These are phyloP conservation scores for Calyptommatus sinebrachiatus DNA, from an alignment of 2,113 vertebrate species.

Conservation along the genomic window DNA sequence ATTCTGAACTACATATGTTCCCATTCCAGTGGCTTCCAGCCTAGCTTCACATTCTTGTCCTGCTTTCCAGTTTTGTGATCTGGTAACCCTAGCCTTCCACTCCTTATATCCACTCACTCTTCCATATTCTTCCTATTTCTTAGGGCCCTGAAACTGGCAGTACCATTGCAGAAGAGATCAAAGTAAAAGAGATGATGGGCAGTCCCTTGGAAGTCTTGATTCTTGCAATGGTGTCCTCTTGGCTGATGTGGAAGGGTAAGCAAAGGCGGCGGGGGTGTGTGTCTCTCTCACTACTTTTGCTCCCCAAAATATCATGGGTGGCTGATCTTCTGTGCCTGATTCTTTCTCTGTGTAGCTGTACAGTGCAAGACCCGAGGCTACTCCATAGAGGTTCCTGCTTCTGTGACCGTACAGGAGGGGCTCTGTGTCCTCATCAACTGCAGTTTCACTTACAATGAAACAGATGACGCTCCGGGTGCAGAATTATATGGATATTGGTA, in stretches of 20 bases:
- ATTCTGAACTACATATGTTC: no score
- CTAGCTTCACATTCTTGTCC: neutral
- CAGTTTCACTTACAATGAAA: neutral
- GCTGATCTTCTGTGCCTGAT: neutral
- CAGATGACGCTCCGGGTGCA: accelerated
- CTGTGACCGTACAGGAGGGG: neutral
- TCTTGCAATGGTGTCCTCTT: neutral
- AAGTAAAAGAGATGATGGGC: neutral
- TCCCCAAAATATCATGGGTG: neutral
- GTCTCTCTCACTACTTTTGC: neutral
- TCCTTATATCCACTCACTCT: neutral
- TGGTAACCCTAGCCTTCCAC: no score
- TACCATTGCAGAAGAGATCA: neutral
- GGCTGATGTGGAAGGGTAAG: neutral
- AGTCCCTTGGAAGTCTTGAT: neutral
- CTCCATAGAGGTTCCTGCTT: accelerated
- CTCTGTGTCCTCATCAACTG: neutral
- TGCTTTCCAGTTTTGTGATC: neutral
- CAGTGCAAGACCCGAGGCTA: accelerated
- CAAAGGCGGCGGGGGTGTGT: neutral
- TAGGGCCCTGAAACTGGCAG: neutral
- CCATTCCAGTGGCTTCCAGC: no score
- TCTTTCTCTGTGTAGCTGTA: neutral
- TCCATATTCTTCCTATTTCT: neutral
- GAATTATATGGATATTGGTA: neutral